A percentile compares a stretch with the other conserved stretches of the same genome.
These are phyloP conservation scores for Acanthisitta chloris DNA, from an alignment of 2,113 vertebrate genomes.

Conservation along the genomic window DNA sequence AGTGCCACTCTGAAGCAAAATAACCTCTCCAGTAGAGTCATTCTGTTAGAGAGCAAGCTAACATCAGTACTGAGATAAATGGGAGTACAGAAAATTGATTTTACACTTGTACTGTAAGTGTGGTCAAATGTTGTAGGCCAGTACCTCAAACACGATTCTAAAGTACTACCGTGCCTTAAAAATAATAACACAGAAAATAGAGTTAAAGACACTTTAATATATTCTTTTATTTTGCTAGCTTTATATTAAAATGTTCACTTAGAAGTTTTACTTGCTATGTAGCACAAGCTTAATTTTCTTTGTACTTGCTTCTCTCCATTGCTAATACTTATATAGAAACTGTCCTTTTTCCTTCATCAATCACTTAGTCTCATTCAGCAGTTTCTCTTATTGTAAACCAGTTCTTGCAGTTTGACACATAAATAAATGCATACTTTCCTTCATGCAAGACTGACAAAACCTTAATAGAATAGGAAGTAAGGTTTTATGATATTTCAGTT, in stretches of 20 bases:
- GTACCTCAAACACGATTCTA: conserved; percentile 59
- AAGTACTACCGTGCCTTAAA: conserved; percentile 16
- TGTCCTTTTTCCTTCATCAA: neutral
- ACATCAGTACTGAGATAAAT: conserved; percentile 77
- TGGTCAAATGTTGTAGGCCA: conserved; percentile 75
- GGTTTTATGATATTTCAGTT: neutral
- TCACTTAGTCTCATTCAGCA: neutral
- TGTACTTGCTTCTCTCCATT: neutral
- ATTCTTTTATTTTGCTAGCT: neutral
- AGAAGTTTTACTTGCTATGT: neutral
- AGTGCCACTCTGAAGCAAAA: conserved; percentile 78
- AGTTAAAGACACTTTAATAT: conserved; percentile 53
- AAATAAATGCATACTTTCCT: neutral
- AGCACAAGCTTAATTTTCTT: neutral
- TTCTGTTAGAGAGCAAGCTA: conserved; percentile 75
- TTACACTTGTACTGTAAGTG: conserved; percentile 74
- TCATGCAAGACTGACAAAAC: neutral
- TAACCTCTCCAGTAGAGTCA: conserved; percentile 73
- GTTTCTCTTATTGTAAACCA: neutral
- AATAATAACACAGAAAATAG: conserved; percentile 41
- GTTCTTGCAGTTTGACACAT: neutral
- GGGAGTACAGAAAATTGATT: conserved; percentile 78
- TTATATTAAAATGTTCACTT: conserved; percentile 34
- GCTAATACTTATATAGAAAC: neutral
- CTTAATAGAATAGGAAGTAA: neutral